Evolutionary conservation across 2,888 invertebrate genomes (phyloP).

Genomic region (Encarsia formosa): DNA sequence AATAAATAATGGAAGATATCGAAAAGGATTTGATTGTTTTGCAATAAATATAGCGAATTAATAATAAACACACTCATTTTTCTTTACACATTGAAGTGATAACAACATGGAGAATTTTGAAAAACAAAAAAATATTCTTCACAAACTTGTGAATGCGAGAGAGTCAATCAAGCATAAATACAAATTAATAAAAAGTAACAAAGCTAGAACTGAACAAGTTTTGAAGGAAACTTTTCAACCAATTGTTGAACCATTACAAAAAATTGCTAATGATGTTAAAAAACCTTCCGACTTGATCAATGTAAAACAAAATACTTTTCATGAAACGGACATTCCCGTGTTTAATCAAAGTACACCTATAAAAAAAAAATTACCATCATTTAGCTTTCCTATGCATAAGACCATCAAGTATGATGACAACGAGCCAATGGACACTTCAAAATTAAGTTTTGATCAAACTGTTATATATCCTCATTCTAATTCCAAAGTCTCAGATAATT

Average conservation of each 20-base stretch:
- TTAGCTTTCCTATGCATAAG: no score
- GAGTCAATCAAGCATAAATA: background rate
- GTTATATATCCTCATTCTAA: no score
- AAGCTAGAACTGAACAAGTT: background rate
- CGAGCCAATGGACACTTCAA: no score
- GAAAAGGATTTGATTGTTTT: slow-evolving; percentile 36
- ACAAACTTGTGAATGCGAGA: background rate
- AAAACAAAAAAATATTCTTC: background rate
- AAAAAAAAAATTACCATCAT: no score
- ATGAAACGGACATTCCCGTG: no score
- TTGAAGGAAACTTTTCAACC: slow-evolving; percentile 1
- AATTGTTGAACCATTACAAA: background rate
- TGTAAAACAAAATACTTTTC: no score
- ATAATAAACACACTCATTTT: background rate
- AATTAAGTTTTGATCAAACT: no score
- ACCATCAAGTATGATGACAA: no score
- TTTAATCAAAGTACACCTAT: no score
- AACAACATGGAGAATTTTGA: slow-evolving; percentile 1
- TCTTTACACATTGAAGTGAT: background rate
- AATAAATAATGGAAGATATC: slow-evolving; percentile 36
- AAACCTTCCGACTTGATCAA: no score
- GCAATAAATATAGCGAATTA: background rate
- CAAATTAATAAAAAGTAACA: background rate
- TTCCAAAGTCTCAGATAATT: no score
- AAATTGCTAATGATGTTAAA: no score